phyloP scores from a whole-genome alignment of 2,797 vertebrate species.

The Zalophus californianus region DNA sequence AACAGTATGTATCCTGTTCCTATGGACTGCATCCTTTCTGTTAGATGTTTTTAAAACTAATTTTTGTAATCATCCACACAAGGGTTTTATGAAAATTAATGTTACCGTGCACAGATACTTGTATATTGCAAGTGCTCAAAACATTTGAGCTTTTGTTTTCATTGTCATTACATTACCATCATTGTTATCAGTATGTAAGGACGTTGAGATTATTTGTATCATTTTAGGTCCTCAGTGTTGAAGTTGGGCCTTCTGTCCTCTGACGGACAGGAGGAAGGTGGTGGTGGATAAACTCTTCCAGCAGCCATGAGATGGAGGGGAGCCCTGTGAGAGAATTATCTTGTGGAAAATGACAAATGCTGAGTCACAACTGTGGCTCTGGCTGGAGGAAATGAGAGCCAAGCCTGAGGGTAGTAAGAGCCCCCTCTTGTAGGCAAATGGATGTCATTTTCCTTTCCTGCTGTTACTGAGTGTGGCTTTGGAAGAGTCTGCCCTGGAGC shows the following conservation, averaged over 20 bases:
- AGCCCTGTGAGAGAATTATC: background rate
- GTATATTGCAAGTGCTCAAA: background rate
- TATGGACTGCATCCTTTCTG: background rate
- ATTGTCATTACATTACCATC: background rate
- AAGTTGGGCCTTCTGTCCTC: background rate
- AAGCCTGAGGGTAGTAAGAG: background rate
- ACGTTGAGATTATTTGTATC: background rate
- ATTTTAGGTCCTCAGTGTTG: background rate
- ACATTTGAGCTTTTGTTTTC: background rate
- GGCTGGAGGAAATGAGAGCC: background rate
- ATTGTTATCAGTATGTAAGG: background rate
- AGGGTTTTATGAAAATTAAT: background rate
- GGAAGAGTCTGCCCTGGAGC: background rate
- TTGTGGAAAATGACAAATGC: background rate
- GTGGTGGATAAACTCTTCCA: background rate
- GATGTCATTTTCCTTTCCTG: background rate
- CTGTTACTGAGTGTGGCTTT: background rate
- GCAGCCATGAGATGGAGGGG: background rate
- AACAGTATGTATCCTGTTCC: background rate
- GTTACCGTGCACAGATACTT: background rate
- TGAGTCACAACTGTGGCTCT: background rate
- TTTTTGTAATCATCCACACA: background rate
- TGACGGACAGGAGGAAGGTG: background rate
- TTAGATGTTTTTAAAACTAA: background rate
- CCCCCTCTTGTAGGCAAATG: background rate